Percentiles rank a stretch among this genome's conserved stretches.
These are phyloP conservation scores for Nomada fucata DNA, from an alignment of 2,888 invertebrate genomes.

Conservation along the genomic window DNA sequence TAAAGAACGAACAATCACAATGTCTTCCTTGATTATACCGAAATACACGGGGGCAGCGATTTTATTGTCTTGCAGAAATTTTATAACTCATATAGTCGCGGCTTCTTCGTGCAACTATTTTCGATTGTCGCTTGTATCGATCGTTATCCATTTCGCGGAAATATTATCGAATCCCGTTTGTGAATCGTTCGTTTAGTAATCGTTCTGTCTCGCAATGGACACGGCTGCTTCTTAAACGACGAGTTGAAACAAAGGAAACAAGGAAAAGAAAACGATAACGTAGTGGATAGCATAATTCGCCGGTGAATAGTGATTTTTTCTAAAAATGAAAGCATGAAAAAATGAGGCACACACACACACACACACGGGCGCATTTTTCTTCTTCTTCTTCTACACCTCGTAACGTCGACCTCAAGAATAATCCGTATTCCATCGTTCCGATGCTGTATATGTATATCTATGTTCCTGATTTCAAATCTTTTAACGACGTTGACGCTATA, in stretches of 20 bases:
- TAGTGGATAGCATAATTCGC: slow-evolving; percentile 27
- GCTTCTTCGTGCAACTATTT: slow-evolving; percentile 74
- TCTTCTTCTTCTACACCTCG: background rate
- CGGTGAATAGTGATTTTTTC: slow-evolving; percentile 30
- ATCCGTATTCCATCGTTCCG: slow-evolving; percentile 23
- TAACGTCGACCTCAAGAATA: slow-evolving; percentile 28
- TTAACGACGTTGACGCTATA: slow-evolving; percentile 21
- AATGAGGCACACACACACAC: background rate
- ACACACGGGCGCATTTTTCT: slow-evolving; percentile 40
- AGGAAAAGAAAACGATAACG: background rate
- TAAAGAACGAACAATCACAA: slow-evolving; percentile 75
- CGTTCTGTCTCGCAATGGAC: background rate
- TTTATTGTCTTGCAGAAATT: slow-evolving; percentile 72
- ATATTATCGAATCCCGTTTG: slow-evolving; percentile 48
- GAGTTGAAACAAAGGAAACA: background rate
- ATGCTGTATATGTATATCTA: background rate
- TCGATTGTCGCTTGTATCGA: slow-evolving; percentile 72
- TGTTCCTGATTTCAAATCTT: slow-evolving; percentile 11
- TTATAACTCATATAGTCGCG: slow-evolving; percentile 74
- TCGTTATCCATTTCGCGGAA: slow-evolving; percentile 63
- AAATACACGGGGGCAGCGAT: slow-evolving; percentile 74
- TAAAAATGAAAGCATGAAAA: slow-evolving; percentile 6
- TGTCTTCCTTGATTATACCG: slow-evolving; percentile 75
- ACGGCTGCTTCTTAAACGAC: slow-evolving; percentile 6
- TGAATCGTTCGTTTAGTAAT: slow-evolving; percentile 28